Base-by-base conservation (phyloP, 2,113 vertebrate species). In the Sturnus vulgaris region DNA sequence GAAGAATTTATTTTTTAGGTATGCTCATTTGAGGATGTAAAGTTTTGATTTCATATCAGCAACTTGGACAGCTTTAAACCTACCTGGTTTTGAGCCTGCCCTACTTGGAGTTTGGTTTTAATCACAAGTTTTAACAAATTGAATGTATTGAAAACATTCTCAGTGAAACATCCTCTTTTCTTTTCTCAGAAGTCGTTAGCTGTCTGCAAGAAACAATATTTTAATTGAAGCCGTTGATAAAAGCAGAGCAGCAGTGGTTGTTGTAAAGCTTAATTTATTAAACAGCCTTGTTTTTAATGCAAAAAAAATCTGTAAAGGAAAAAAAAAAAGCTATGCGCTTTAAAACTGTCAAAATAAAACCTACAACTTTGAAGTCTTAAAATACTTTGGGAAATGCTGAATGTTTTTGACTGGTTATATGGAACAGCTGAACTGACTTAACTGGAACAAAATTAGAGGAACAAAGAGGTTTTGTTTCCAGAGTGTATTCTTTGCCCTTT, bases 401-500 rank as follows among this genome's bases (percentile, higher is more conserved):
- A 81, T 95, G 86, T 85, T 95, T 96, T 94, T 94, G 92, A 95
- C 95, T 95, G 79, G 90, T 94, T 96, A 88, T 96, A 83, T 93
- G 93, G 94, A 96, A 96, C 95, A 96, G 94, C 95, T 97, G 96
- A 97, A 96, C 85, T 96, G 96, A 97, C 93, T 97, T 95, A 96
- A 96, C 93, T 95, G 96, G 96, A 97, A 97, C 96, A 96, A 95
- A 97, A 95, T 96, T 93, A 96, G 92, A 95, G 91, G 96, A 95
- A 97, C 95, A 96, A 96, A 97, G 94, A 93, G 75, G 92, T 95
- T 95, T 97, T 97, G 95, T 97, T 94, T 92, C 63, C 87, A 93
- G 86, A 87, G 75, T 63, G 79, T 95, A 93, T 96, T 95, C 91
- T 90, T 94, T 96, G 92, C 91, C 94, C 91, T 96, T 97, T 95